Evolutionary conservation across 2,113 vertebrate genomes (phyloP).

Genomic region (Solea solea): DNA sequence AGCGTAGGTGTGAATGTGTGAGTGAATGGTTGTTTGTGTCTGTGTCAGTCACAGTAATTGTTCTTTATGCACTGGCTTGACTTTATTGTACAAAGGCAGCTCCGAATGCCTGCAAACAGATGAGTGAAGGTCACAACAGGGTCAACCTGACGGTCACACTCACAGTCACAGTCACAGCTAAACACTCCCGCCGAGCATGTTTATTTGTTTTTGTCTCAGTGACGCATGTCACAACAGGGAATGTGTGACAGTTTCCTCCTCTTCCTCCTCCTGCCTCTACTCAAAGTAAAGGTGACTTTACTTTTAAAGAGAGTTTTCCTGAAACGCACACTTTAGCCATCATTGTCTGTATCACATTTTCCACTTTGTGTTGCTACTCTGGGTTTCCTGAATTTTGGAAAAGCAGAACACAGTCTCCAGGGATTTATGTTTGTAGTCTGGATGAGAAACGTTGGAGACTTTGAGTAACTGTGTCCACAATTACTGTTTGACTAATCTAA

Average conservation of each 20-base stretch:
- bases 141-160: conserved; percentile 19
- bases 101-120: conserved; percentile 31
- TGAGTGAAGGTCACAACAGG: conserved; percentile 4
- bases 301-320: neutral
- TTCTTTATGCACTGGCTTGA: neutral
- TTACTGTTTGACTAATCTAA: too few species aligned
- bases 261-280: neutral
- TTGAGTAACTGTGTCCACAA: too few species aligned
- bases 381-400: too few species aligned
- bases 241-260: conserved; percentile 26
- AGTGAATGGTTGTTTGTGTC: too few species aligned
- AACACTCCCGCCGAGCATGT: conserved; percentile 25
- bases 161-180: conserved; percentile 11
- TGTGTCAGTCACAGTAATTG: too few species aligned
- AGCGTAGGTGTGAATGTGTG: too few species aligned
- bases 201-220: conserved; percentile 43
- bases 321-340: too few species aligned
- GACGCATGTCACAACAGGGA: conserved; percentile 34
- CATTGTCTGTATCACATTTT: too few species aligned
- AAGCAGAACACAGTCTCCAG: too few species aligned
- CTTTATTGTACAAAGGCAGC: conserved; percentile 1
- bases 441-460: too few species aligned
- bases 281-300: conserved; percentile 17
- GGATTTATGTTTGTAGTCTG: too few species aligned
- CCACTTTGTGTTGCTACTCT: too few species aligned